Conservation (phyloP, 2,113 vertebrate species). For the Reinhardtius hippoglossoides region DNA sequence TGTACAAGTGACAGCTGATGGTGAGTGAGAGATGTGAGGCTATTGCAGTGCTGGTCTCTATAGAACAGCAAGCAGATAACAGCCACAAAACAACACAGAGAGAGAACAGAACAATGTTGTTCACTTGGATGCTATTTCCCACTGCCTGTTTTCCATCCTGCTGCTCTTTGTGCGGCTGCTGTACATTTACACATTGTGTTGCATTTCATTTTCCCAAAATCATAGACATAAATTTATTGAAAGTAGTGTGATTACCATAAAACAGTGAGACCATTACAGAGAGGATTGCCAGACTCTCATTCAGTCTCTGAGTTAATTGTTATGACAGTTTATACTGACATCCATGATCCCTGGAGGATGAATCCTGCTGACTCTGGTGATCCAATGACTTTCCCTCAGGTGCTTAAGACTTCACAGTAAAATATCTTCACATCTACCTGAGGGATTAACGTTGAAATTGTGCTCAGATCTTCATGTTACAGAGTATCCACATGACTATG, state of each 20-base stretch:
- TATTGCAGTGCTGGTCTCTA: conserved; percentile 5
- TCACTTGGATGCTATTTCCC: conserved; percentile 29
- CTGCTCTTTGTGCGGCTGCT: not conserved
- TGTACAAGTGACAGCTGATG: conserved; percentile 11
- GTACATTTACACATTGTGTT: not conserved
- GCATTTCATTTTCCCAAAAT: conserved; percentile 21
- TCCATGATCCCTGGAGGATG: too few species aligned
- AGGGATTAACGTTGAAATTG: too few species aligned
- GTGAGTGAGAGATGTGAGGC: conserved; percentile 9
- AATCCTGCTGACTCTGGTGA: too few species aligned
- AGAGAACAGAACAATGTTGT: not conserved
- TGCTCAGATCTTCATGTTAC: too few species aligned
- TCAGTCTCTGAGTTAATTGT: too few species aligned
- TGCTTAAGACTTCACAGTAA: too few species aligned
- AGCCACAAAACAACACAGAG: conserved; percentile 14
- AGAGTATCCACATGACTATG: too few species aligned
- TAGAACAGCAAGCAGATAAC: conserved; percentile 20
- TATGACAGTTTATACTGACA: too few species aligned
- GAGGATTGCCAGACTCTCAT: not conserved
- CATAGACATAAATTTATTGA: conserved; percentile 9
- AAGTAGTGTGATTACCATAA: conserved; percentile 8
- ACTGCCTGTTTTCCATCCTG: not conserved
- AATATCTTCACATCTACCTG: too few species aligned
- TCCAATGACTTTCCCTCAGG: too few species aligned
- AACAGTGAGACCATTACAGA: not conserved